These are phyloP conservation scores for Oscheius sp. DNA, from an alignment of 1,140 invertebrate species.

Conservation along the genomic window DNA sequence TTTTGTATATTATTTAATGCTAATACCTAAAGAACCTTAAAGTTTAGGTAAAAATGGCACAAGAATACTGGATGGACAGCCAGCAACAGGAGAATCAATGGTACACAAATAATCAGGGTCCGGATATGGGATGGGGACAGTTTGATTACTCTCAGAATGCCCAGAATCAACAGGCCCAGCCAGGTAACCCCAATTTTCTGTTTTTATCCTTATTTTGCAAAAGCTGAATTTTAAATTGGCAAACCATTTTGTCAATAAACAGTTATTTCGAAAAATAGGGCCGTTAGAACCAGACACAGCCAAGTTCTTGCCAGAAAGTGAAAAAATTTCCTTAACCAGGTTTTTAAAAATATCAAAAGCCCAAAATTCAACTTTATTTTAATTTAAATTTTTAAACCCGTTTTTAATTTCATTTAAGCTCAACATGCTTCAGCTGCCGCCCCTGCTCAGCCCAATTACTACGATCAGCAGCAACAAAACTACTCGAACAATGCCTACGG, in stretches of 20 bases:
- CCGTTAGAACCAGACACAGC: too few relatives aligned
- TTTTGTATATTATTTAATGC: too few relatives aligned
- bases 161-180: neutral
- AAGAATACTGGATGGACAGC: neutral
- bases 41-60: constrained; percentile 4
- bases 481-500: constrained; percentile 28
- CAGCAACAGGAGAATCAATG: neutral
- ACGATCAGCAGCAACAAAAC: constrained; percentile 27
- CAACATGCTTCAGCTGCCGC: neutral
- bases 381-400: neutral
- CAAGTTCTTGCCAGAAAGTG: too few relatives aligned
- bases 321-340: neutral
- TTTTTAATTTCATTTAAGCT: constrained; percentile 2
- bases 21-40: too few relatives aligned
- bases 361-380: neutral
- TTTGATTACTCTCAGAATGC: constrained; percentile 38
- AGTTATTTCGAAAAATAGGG: neutral
- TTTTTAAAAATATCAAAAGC: neutral
- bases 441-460: constrained; percentile 28
- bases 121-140: constrained; percentile 37
- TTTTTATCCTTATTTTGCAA: neutral
- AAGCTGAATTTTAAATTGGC: neutral
- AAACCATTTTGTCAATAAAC: neutral
- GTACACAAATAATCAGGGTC: neutral
- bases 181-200: neutral